Evolutionary conservation across 2,888 invertebrate species (phyloP).

Genomic region (Drosophila cracens): DNA sequence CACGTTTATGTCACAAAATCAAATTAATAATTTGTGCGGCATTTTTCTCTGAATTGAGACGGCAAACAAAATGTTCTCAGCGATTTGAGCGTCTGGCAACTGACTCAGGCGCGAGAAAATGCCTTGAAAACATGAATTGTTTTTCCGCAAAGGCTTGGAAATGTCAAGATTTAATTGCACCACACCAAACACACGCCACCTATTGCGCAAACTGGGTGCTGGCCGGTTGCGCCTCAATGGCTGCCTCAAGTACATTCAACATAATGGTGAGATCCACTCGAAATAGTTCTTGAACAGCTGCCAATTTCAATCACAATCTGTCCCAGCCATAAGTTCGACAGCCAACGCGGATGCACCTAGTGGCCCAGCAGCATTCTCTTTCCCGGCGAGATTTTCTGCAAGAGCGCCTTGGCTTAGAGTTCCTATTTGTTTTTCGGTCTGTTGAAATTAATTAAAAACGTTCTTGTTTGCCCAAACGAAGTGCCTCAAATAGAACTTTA

Average conservation of each 20-base stretch:
- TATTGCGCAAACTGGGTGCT: background rate
- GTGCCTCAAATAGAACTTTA: conserved; percentile 71
- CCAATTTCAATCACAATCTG: conserved; percentile 55
- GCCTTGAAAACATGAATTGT: conserved; percentile 11
- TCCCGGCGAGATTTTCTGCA: conserved; percentile 67
- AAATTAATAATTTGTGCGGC: conserved; percentile 58
- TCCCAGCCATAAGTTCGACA: conserved; percentile 41
- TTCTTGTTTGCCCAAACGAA: conserved; percentile 78
- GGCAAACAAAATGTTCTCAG: conserved; percentile 27
- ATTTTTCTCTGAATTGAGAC: conserved; percentile 55
- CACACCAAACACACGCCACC: conserved; percentile 5
- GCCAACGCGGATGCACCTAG: conserved; percentile 54
- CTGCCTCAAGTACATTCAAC: conserved; percentile 40
- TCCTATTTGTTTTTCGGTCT: conserved; percentile 81
- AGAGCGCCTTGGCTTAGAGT: conserved; percentile 56
- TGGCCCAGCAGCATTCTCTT: background rate
- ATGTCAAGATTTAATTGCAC: conserved; percentile 33
- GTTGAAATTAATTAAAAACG: conserved; percentile 83
- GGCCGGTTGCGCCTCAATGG: conserved; percentile 54
- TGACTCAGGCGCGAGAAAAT: conserved; percentile 44
- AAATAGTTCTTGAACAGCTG: conserved; percentile 75
- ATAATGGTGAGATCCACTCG: conserved; percentile 48
- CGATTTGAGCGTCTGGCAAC: conserved; percentile 53
- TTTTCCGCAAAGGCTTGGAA: conserved; percentile 40
- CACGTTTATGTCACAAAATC: conserved; percentile 76